Conservation (phyloP, 1,140 invertebrate genomes). For the Campodea augens region DNA sequence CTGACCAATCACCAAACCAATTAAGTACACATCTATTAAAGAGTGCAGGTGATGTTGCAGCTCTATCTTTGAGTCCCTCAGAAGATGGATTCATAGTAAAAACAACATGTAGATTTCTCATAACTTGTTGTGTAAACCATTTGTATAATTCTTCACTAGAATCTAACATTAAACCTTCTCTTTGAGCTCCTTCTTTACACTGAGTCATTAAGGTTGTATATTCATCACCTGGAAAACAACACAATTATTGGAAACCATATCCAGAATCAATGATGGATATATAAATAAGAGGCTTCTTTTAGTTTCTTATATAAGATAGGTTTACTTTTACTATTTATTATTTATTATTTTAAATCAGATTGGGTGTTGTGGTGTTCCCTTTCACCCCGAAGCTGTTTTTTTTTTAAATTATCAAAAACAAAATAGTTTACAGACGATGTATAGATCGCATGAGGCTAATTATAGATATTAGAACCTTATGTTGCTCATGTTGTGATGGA, state of each 20-base stretch:
- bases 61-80: slow-evolving; percentile 92
- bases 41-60: slow-evolving; percentile 93
- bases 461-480: too few relatives aligned
- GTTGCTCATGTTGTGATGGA: too few relatives aligned
- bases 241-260: background rate
- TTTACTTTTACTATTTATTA: too few relatives aligned
- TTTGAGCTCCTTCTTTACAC: slow-evolving; percentile 95
- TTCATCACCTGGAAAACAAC: slow-evolving; percentile 57
- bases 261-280: background rate
- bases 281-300: too few relatives aligned
- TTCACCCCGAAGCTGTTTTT: too few relatives aligned
- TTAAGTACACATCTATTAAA: slow-evolving; percentile 99
- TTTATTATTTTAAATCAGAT: too few relatives aligned
- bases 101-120: slow-evolving; percentile 97
- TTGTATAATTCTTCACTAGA: slow-evolving; percentile 97
- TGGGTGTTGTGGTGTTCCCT: too few relatives aligned
- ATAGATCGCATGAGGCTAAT: too few relatives aligned
- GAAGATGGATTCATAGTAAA: slow-evolving; percentile 99
- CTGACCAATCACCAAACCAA: slow-evolving; percentile 99
- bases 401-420: too few relatives aligned
- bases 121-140: slow-evolving; percentile 95
- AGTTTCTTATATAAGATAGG: too few relatives aligned
- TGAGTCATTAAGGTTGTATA: slow-evolving; percentile 98
- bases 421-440: too few relatives aligned
- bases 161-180: slow-evolving; percentile 95